Evolutionary conservation across 1,140 invertebrate species (phyloP), one percentile per base, ranked within the genome.

Genomic region (Habropoda laboriosa): DNA sequence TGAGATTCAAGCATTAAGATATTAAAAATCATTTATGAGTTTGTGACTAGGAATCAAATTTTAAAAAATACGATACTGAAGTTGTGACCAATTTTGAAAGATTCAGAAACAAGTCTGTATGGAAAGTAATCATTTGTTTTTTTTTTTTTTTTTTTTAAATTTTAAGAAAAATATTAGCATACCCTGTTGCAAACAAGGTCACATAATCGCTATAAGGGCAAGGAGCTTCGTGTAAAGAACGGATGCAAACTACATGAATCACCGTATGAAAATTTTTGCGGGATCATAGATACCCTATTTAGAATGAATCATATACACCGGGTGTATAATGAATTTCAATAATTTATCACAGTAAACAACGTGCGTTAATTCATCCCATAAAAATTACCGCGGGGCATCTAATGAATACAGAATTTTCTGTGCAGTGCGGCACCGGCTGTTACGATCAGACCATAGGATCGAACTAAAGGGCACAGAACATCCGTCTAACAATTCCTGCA

Each of bases 391-490:
- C 47, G 2, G 21, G 16, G n/a, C 8, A 21, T 27, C 24, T 55
- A 24, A 70, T 49, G 42, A 66, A 66, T 47, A 30, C 13, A 27
- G 24, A 68, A 53, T 72, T n/a, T 30, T 18, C n/a, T n/a, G n/a
- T 30, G 3, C 16, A 3, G 7, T 21, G 40, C 12, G 40, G 18
- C 32, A 18, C n/a, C 30, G 1, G 13, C 3, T 66, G 51, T 47
- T 70, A 27, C 51, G n/a, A 77, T 70, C 74, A 38, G 18, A 13
- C 74, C 10, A 16, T n/a, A 0, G 71, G 71, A 60, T 53, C 42
- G 42, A 70, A 58, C 32, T 57, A 78, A 78, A 78, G 76, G 76
- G 76, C 74, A 73, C n/a, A 40, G 72, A 71, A 72, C 78, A 64
- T 81, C 83, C 77, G 79, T 77, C 45, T 30, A 53, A 61, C 55